Conservation (phyloP, 2,888 invertebrate genomes). For the Sminthurides aquaticus region DNA sequence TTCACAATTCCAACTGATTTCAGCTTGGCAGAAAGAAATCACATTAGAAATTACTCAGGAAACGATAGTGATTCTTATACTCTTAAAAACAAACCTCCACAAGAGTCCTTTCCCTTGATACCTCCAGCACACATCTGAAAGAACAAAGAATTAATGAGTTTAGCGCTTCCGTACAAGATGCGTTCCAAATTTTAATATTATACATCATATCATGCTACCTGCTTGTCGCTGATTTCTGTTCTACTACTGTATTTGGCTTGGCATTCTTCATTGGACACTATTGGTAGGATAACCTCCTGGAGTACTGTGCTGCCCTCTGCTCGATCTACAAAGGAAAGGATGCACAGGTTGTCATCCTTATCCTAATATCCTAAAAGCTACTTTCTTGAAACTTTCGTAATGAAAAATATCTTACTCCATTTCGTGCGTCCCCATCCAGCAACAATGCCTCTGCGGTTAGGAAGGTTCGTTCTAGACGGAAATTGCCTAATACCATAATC, state of each 20-base stretch:
- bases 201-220: conserved; percentile 26
- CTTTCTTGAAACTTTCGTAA: background rate
- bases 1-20: no score
- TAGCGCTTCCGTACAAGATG: background rate
- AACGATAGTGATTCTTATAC: background rate
- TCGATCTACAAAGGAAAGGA: conserved; percentile 20
- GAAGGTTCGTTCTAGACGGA: conserved; percentile 4
- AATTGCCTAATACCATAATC: conserved; percentile 31
- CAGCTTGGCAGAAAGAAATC: no score
- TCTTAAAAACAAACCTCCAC: conserved; percentile 24
- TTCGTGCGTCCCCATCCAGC: conserved; percentile 62
- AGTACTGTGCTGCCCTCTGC: conserved; percentile 31
- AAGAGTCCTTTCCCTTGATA: conserved; percentile 29
- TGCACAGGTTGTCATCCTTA: background rate
- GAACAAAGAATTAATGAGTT: background rate
- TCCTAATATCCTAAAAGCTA: no score
- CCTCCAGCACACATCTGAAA: conserved; percentile 43
- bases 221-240: conserved; percentile 31
- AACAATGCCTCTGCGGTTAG: conserved; percentile 50
- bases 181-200: background rate
- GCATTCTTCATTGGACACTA: conserved; percentile 34
- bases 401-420: conserved; percentile 33
- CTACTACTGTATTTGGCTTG: conserved; percentile 35
- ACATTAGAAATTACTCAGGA: background rate
- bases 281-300: conserved; percentile 32